Base-by-base conservation (phyloP, 2,797 vertebrate species). In the Mormyrops boulengeri region DNA sequence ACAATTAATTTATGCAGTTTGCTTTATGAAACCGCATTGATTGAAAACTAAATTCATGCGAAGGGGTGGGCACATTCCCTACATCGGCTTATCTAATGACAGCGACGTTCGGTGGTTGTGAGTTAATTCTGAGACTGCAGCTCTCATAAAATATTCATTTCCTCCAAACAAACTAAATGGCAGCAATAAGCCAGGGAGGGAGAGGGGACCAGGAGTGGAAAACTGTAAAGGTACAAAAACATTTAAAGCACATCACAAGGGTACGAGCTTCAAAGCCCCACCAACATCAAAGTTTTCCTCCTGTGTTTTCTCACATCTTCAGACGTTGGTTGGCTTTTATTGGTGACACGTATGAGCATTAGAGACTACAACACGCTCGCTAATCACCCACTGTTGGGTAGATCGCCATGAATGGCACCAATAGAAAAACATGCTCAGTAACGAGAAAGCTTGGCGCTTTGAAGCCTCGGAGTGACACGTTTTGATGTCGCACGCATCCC, bases 241-340 rank as follows among this genome's bases (percentile, higher is more conserved):
- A 85, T 95, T 95, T 94, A 94, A 93, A 92, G 91, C 91, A 88
- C 90, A 92, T 95, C 94, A 94, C 93, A 92, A 93, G 92, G 92
- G 92, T 91, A 92, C 89, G n/a, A 93, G 91, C 94, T 95, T 95
- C 94, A 95, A 95, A 95, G 93, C 93, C 88, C 90, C 90, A 88
- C 92, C 73, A 77, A 94, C 94, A 94, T 95, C 93, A 95, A 95
- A 95, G 94, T 89, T 80, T 38, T 85, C 87, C 88, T 84, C 53
- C 88, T 85, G 89, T 87, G 89, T 90, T 89, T 85, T 73, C 91
- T 62, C 82, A 69, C 73, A 87, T 91, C 90, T 89, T 91, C 91
- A 89, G 41, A 73, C 57, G 82, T 22, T 50, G 53, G 89, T 62
- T 34, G 69, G 44, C 77, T 90, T 85, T 88, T 88, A 82, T 52